Percentiles rank a stretch among this genome's conserved stretches.
These are phyloP conservation scores for Peromyscus leucopus DNA, from an alignment of 2,113 vertebrate species.

Conservation along the genomic window DNA sequence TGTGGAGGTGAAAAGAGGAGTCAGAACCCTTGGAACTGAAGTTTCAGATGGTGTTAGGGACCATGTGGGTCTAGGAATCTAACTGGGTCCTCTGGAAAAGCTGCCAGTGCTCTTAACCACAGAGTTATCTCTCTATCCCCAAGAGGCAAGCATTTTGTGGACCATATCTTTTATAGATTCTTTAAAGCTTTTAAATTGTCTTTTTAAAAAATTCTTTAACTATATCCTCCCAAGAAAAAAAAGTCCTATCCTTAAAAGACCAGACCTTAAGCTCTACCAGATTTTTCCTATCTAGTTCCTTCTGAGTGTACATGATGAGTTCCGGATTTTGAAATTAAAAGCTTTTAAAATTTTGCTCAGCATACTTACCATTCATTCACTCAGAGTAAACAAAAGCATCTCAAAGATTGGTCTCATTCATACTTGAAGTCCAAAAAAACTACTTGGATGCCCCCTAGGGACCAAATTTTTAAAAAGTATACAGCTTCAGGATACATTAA, in stretches of 20 bases:
- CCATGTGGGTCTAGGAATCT: background rate
- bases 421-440: constrained; percentile 33
- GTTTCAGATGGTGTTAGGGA: background rate
- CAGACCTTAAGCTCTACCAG: background rate
- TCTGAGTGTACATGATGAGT: constrained; percentile 3
- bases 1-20: background rate
- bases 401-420: constrained; percentile 16
- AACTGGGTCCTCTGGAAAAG: background rate
- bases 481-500: constrained; percentile 13
- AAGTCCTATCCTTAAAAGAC: constrained; percentile 9
- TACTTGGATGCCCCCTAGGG: constrained; percentile 70
- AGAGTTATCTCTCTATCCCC: background rate
- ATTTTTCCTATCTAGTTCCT: constrained; percentile 39
- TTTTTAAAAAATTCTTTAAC: background rate
- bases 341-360: constrained; percentile 28
- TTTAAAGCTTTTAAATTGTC: constrained; percentile 44
- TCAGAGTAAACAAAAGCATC: constrained; percentile 53
- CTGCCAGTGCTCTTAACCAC: background rate
- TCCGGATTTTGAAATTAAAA: constrained; percentile 52
- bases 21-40: background rate
- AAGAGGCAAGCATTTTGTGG: constrained; percentile 27
- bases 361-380: constrained; percentile 40
- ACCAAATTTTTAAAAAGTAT: constrained; percentile 39
- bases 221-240: background rate
- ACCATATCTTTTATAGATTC: constrained; percentile 36